Conservation (phyloP, 2,113 vertebrate genomes). For the Anhinga rufa region DNA sequence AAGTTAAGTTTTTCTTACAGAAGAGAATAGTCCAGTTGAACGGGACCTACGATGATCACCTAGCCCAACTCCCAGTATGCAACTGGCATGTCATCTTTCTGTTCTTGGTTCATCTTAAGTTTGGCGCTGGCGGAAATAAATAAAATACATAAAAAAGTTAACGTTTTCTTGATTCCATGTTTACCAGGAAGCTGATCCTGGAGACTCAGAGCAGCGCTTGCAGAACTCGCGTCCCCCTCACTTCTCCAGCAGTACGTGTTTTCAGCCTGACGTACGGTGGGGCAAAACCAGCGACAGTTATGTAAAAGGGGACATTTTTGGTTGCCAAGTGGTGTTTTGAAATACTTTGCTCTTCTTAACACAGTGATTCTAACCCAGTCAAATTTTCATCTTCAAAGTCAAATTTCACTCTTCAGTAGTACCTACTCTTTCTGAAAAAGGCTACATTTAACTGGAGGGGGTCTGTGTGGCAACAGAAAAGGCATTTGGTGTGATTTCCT, state of each 20-base stretch:
- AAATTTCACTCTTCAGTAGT: not conserved
- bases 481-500: not conserved
- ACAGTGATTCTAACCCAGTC: not conserved
- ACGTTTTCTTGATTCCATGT: not conserved
- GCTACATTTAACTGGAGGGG: not conserved
- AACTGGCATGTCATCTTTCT: accelerated
- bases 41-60: accelerated
- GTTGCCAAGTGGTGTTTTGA: not conserved
- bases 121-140: not conserved
- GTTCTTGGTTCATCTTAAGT: not conserved
- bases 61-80: not conserved
- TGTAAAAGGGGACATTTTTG: not conserved
- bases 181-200: not conserved
- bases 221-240: accelerated
- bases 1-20: not conserved
- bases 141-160: not conserved
- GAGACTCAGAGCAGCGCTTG: not conserved
- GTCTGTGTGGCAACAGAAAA: not conserved
- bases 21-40: not conserved
- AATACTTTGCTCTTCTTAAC: not conserved
- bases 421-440: not conserved
- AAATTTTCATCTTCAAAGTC: not conserved
- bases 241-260: too few species aligned
- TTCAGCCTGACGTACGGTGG: not conserved
- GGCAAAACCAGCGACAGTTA: not conserved